These are phyloP conservation scores for Vulpes ferrilata DNA, from an alignment of 2,113 vertebrate genomes.

Conservation along the genomic window DNA sequence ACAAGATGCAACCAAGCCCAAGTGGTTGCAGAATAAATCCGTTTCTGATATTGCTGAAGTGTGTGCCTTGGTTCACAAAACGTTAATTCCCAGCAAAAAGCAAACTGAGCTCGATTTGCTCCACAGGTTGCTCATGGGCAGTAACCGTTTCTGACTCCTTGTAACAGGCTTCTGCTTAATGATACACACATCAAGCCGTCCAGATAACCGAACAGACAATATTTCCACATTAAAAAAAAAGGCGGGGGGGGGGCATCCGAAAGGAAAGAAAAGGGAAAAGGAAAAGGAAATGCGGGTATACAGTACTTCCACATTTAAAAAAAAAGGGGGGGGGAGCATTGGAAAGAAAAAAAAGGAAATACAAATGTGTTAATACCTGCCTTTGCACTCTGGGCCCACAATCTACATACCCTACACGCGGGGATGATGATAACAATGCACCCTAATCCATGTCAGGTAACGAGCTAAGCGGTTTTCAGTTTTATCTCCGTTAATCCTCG, in stretches of 20 bases:
- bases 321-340: neutral
- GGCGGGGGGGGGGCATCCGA: neutral
- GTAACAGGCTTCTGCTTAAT: neutral
- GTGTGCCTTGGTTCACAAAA: neutral
- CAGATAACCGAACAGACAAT: neutral
- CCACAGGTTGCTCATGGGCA: neutral
- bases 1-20: slow-evolving; percentile 6
- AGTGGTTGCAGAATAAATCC: neutral
- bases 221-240: neutral
- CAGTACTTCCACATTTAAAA: neutral
- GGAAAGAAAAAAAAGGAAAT: neutral
- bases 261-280: neutral
- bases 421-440: neutral
- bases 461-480: neutral
- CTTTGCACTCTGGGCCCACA: neutral
- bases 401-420: neutral
- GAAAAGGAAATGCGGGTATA: no score
- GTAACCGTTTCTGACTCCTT: neutral
- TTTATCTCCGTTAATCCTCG: neutral
- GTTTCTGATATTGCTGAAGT: neutral
- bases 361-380: neutral
- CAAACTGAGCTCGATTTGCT: neutral
- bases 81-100: neutral
- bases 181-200: neutral
- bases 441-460: neutral